These are phyloP conservation scores for Neocrepidodera transversa DNA, from an alignment of 2,888 invertebrate genomes.

Conservation along the genomic window DNA sequence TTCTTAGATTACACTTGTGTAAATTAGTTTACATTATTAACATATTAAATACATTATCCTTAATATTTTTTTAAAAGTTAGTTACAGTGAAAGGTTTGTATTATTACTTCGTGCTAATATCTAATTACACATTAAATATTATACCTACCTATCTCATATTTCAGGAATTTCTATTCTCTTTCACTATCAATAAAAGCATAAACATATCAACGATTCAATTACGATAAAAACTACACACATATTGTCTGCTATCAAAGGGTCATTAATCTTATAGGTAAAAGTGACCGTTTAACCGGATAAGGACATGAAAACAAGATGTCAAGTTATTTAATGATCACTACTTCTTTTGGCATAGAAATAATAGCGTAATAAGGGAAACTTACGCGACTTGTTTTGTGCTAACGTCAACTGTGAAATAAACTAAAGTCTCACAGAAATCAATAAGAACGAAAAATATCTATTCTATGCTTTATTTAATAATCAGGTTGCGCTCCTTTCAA, in stretches of 20 bases:
- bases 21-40: too few relatives aligned
- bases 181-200: background rate
- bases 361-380: constrained; percentile 2
- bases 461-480: too few relatives aligned
- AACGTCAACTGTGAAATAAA: too few relatives aligned
- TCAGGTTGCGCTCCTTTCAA: too few relatives aligned
- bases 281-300: constrained; percentile 9
- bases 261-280: constrained; percentile 16
- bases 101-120: too few relatives aligned
- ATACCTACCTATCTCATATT: background rate
- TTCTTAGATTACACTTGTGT: too few relatives aligned
- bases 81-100: too few relatives aligned
- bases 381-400: too few relatives aligned
- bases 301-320: constrained; percentile 1
- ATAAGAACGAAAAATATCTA: too few relatives aligned
- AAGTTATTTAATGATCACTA: background rate
- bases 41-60: too few relatives aligned
- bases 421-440: too few relatives aligned
- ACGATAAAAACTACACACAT: background rate
- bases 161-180: background rate
- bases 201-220: background rate
- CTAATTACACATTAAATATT: background rate
- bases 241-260: constrained; percentile 4
- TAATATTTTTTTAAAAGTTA: too few relatives aligned
- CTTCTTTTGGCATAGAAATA: background rate